phyloP scores from a whole-genome alignment of 1,140 invertebrate species.

The Caenorhabditis tropicalis region DNA sequence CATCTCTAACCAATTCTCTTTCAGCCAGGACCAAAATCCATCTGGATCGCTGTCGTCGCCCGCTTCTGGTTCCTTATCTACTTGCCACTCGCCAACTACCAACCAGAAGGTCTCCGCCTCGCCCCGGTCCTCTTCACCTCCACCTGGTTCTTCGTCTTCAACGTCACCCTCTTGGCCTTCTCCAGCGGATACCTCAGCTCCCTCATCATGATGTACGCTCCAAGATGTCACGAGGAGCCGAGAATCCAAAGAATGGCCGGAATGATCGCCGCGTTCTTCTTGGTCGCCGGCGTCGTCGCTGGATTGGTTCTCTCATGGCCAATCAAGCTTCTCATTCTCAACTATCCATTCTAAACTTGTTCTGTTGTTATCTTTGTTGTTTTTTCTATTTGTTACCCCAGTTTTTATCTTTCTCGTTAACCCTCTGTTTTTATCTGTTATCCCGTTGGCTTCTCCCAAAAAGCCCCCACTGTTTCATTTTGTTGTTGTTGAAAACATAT shows the following conservation, averaged over 20 bases:
- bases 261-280: constrained; percentile 90
- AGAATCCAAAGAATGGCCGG: constrained; percentile 79
- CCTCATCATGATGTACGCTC: constrained; percentile 94
- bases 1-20: background rate
- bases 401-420: background rate
- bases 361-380: too few species aligned
- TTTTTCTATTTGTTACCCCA: background rate
- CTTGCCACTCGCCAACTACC: constrained; percentile 76
- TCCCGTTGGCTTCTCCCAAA: background rate
- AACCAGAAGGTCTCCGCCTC: constrained; percentile 77
- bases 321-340: background rate
- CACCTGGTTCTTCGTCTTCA: constrained; percentile 85
- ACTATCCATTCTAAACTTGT: too few species aligned
- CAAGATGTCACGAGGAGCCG: constrained; percentile 77
- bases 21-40: constrained; percentile 82
- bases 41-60: constrained; percentile 83
- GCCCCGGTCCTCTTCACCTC: constrained; percentile 77
- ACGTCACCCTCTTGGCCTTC: constrained; percentile 81
- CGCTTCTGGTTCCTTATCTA: constrained; percentile 85
- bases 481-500: too few species aligned
- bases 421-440: background rate
- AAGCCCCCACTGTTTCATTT: background rate
- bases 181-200: constrained; percentile 90
- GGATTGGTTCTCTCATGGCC: background rate
- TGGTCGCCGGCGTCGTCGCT: constrained; percentile 86